These are phyloP conservation scores for Zaprionus gabonicus DNA, from an alignment of 1,140 invertebrate genomes.

Conservation along the genomic window DNA sequence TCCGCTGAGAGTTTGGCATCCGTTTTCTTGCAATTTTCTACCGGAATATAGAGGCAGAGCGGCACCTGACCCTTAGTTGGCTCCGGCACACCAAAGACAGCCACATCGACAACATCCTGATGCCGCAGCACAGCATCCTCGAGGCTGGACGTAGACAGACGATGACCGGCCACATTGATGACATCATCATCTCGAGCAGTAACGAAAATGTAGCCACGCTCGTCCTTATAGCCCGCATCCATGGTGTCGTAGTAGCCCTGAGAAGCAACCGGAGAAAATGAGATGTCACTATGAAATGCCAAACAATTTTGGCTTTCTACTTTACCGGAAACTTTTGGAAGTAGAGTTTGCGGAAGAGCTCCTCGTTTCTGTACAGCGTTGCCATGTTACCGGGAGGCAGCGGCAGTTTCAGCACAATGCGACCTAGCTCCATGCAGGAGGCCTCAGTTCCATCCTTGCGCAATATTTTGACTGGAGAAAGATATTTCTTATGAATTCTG, in stretches of 20 bases:
- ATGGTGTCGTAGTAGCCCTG: conserved; percentile 98
- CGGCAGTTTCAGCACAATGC: conserved; percentile 93
- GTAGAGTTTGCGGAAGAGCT: conserved; percentile 92
- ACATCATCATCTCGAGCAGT: conserved; percentile 96
- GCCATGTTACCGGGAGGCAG: conserved; percentile 94
- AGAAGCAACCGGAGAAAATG: background rate
- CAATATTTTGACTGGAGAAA: conserved; percentile 89
- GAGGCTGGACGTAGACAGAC: conserved; percentile 93
- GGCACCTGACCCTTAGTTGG: conserved; percentile 95
- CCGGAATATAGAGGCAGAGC: conserved; percentile 92
- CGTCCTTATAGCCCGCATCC: conserved; percentile 95
- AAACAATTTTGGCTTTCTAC: background rate
- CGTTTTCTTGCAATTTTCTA: conserved; percentile 86
- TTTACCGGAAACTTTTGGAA: conserved; percentile 92
- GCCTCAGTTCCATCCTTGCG: conserved; percentile 89
- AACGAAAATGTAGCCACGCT: conserved; percentile 94
- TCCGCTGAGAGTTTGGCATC: conserved; percentile 88
- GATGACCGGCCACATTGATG: conserved; percentile 97
- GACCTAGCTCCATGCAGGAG: conserved; percentile 89
- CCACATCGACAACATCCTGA: conserved; percentile 92
- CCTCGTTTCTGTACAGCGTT: conserved; percentile 92
- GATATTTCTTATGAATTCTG: background rate
- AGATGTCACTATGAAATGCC: background rate
- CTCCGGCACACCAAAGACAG: conserved; percentile 95
- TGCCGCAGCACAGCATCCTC: conserved; percentile 95